Evolutionary conservation across 64 coral and sea anemone genomes (phyloP).

Genomic region (Actinia tenebrosa): DNA sequence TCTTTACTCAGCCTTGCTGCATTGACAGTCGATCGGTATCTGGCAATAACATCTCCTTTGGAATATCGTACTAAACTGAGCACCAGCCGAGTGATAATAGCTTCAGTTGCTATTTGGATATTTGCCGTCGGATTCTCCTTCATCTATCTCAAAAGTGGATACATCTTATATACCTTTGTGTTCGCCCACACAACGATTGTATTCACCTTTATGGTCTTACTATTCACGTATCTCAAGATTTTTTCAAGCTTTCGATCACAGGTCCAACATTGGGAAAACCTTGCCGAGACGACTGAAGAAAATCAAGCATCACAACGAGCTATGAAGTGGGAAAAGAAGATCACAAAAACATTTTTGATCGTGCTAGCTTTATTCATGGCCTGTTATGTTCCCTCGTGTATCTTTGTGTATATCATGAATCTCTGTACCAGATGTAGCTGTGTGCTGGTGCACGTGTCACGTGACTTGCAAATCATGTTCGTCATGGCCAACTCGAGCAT

Average conservation of each 20-base stretch:
- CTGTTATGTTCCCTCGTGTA: constrained; percentile 59
- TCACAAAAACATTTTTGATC: constrained; percentile 61
- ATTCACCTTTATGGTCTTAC: constrained; percentile 54
- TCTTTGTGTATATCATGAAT: constrained; percentile 75
- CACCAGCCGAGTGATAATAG: constrained; percentile 11
- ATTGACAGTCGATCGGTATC: constrained; percentile 79
- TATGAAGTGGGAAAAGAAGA: constrained; percentile 56
- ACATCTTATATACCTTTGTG: constrained; percentile 53
- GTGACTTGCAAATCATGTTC: constrained; percentile 72
- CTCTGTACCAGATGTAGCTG: constrained; percentile 60
- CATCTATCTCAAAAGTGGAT: constrained; percentile 73
- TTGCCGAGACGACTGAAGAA: neutral
- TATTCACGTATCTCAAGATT: constrained; percentile 65
- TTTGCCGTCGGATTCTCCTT: constrained; percentile 47
- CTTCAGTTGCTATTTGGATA: constrained; percentile 48
- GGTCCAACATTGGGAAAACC: constrained; percentile 16
- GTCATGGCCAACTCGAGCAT: constrained; percentile 59
- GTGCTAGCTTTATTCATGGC: constrained; percentile 61
- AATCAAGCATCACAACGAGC: constrained; percentile 5
- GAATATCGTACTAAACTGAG: constrained; percentile 47
- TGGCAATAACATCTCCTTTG: constrained; percentile 58
- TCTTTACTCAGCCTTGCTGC: constrained; percentile 82
- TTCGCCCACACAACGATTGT: constrained; percentile 74
- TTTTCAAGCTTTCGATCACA: neutral
- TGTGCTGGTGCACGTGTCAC: constrained; percentile 52